Conservation (phyloP, 2,888 invertebrate genomes). For the Omphaloscelis lunosa region DNA sequence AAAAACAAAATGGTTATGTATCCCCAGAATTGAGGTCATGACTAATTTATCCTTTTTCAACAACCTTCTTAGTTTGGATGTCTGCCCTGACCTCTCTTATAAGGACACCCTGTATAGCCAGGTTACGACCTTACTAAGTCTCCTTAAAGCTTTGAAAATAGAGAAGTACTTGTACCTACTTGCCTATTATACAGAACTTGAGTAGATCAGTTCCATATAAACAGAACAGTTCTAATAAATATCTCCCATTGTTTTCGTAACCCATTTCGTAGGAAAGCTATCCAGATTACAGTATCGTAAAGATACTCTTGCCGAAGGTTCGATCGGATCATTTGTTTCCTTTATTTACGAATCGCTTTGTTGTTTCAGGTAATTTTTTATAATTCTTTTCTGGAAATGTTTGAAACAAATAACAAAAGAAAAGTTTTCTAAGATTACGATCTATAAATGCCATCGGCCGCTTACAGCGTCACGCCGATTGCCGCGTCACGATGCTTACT, state of each 20-base stretch:
- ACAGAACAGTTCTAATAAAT: slow-evolving; percentile 33
- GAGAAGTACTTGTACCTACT: neutral
- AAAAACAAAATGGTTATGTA: neutral
- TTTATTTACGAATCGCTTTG: slow-evolving; percentile 36
- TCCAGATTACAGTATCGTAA: slow-evolving; percentile 47
- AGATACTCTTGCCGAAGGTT: slow-evolving; percentile 41
- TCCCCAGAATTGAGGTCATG: neutral
- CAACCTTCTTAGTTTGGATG: neutral
- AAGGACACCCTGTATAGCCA: neutral
- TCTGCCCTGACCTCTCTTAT: neutral
- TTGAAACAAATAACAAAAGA: neutral
- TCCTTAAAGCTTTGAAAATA: neutral
- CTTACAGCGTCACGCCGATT: too few species aligned
- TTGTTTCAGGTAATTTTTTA: slow-evolving; percentile 1
- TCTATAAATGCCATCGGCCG: too few species aligned
- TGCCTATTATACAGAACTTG: neutral
- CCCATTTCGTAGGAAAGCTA: slow-evolving; percentile 25
- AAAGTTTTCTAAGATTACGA: too few species aligned
- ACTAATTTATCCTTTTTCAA: neutral
- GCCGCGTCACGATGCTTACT: too few species aligned
- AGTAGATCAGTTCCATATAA: slow-evolving; percentile 15
- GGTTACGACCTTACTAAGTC: neutral
- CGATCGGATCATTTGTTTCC: slow-evolving; percentile 32
- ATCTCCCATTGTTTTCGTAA: slow-evolving; percentile 34
- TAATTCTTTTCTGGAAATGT: neutral